Evolutionary conservation across 2,797 vertebrate species (phyloP).

Genomic region (Limnodromus scolopaceus): DNA sequence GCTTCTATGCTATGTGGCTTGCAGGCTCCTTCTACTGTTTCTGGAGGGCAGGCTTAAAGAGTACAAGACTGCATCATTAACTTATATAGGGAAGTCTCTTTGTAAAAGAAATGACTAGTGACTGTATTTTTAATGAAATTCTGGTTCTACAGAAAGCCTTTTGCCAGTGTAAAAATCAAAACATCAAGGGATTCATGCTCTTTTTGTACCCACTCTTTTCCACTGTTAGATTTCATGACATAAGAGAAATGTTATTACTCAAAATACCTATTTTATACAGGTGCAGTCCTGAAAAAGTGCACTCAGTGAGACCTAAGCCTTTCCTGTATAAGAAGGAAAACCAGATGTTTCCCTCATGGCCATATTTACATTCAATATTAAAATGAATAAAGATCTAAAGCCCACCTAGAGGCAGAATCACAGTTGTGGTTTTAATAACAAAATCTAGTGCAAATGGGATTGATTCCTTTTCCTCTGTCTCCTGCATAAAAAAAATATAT

Average conservation of each 20-base stretch:
- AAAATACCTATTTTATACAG: not conserved
- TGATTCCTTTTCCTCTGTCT: not conserved
- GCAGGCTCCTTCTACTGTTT: not conserved
- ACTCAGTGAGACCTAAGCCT: not conserved
- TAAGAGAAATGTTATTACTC: not conserved
- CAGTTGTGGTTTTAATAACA: not conserved
- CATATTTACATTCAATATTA: not conserved
- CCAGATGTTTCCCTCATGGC: not conserved
- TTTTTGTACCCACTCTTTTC: not conserved
- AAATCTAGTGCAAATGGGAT: not conserved
- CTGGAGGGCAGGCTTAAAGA: slow-evolving; percentile 14
- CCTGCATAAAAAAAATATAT: not conserved
- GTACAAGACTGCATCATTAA: not conserved
- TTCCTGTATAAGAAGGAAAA: not conserved
- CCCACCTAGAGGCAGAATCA: not conserved
- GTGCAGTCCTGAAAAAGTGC: not conserved
- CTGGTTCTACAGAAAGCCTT: not conserved
- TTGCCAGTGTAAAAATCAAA: not conserved
- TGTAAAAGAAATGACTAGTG: not conserved
- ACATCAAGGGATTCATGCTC: not conserved
- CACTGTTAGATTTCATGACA: not conserved
- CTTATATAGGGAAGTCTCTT: slow-evolving; percentile 5
- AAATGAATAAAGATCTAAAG: slow-evolving; percentile 9
- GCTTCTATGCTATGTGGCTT: not conserved
- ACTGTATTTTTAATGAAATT: slow-evolving; percentile 14